Conservation (phyloP, 2,797 vertebrate species). For the Parauchenoglanis punctatus region DNA sequence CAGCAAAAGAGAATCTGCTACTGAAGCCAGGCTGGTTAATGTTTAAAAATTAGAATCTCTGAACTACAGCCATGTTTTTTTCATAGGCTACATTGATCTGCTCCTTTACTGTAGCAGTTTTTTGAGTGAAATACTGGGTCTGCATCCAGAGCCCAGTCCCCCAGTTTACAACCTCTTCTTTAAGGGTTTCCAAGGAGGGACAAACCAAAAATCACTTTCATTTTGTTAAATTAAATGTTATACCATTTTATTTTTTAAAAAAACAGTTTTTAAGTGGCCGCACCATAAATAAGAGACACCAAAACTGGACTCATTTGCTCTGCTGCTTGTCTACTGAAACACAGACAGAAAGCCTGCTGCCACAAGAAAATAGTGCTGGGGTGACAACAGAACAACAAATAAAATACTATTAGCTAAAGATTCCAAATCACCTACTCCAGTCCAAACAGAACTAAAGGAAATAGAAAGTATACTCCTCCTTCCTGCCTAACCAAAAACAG, state of each 20-base stretch:
- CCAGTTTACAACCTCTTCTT: background rate
- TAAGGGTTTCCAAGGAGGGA: background rate
- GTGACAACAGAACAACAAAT: slow-evolving; percentile 20
- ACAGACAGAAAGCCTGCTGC: background rate
- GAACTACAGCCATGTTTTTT: background rate
- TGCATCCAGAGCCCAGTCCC: background rate
- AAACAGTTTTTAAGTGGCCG: background rate
- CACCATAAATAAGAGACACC: background rate
- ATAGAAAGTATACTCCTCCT: background rate
- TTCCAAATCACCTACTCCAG: background rate
- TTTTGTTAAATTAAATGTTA: background rate
- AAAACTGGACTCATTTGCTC: no score
- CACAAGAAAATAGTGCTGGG: background rate
- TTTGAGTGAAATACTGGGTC: background rate
- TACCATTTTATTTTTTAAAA: background rate
- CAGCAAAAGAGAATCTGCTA: background rate
- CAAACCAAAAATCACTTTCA: background rate
- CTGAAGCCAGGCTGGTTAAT: background rate
- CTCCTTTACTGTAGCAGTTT: background rate
- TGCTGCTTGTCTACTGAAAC: background rate
- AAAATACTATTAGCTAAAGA: slow-evolving; percentile 1
- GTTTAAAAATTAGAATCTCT: background rate
- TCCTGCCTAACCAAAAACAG: slow-evolving; percentile 18
- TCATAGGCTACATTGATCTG: no score
- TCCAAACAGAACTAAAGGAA: background rate